Base-by-base conservation (phyloP, 2,888 invertebrate species). In the Hypercompe scribonia region DNA sequence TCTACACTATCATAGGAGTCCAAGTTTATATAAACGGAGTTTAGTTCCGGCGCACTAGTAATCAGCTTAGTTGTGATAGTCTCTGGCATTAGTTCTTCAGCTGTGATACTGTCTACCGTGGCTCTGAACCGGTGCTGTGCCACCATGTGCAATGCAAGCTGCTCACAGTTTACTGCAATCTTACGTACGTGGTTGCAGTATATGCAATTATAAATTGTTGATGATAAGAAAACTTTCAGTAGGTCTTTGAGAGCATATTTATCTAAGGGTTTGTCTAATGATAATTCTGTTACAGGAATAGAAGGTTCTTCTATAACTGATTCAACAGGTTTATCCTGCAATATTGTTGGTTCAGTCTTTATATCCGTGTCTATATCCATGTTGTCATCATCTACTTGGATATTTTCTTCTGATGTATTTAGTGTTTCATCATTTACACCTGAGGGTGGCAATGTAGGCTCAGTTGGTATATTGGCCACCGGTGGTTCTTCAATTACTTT, bases 151-250 rank as follows among this genome's bases (percentile, higher is more conserved):
- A 98, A 91, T 13, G 97, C 97, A 69, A 98, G 93, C 86, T 98
- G 98, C 89, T 97, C 97, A 70, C 97, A 98, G 90, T 98, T 98
- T 0, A 98, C 98, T 21, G 98, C 97, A 82, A 98, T 98, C 85
- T 97, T 97, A 33, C 98, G 96, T 0, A 98, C 98, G 94, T 98
- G 98, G 88, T 98, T 98, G 88, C 98, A 98, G 90, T 98, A 98
- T 73, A 98, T 96, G 90, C 98, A 98, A 77, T 96, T 95, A 13
- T 96, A 94, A 86, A 97, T 96, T 0, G 98, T 97, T 24, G 97
- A 96, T 79, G 96, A 95, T 70, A 98, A 93, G 91, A 98, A 98
- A 79, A 97, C 97, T 88, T 97, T 97, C 50, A 98, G 89, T 77
- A 98, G 95, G 77, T 97, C 96, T 84, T 97, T 96, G 65, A 97